Evolutionary conservation across 2,113 vertebrate genomes (phyloP).

Genomic region (Felis catus): DNA sequence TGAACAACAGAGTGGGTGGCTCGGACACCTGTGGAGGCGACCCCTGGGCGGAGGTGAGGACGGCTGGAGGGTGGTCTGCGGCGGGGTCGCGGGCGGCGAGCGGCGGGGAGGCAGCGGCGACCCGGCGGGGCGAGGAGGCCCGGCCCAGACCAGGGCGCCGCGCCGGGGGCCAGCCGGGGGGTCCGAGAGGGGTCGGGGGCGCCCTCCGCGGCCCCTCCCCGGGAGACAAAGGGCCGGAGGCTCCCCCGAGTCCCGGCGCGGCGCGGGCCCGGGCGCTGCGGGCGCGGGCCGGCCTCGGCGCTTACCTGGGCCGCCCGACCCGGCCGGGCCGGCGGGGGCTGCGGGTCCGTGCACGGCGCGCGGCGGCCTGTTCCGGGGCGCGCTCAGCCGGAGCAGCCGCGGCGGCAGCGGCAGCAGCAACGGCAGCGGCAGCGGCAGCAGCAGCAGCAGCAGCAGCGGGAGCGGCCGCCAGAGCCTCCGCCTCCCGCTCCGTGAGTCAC

Average conservation of each 20-base stretch:
- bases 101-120: background rate
- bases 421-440: background rate
- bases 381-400: conserved; percentile 64
- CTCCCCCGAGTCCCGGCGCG: conserved; percentile 37
- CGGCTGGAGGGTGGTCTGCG: background rate
- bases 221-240: conserved; percentile 77
- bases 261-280: conserved; percentile 28
- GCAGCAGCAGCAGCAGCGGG: conserved; percentile 48
- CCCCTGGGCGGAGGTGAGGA: background rate
- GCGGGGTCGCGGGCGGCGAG: background rate
- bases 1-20: background rate
- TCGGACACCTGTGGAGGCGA: conserved; percentile 66
- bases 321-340: conserved; percentile 57
- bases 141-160: background rate
- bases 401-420: background rate
- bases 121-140: background rate
- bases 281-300: conserved; percentile 63
- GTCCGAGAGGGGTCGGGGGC: conserved; percentile 48
- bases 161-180: conserved; percentile 34
- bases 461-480: conserved; percentile 78
- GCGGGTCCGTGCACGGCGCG: conserved; percentile 41
- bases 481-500: conserved; percentile 85
- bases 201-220: conserved; percentile 71
- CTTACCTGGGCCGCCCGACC: conserved; percentile 67
- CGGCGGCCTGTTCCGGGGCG: conserved; percentile 66